Evolutionary conservation across 1,140 invertebrate genomes (phyloP).

Genomic region (Pteromalus puparum): DNA sequence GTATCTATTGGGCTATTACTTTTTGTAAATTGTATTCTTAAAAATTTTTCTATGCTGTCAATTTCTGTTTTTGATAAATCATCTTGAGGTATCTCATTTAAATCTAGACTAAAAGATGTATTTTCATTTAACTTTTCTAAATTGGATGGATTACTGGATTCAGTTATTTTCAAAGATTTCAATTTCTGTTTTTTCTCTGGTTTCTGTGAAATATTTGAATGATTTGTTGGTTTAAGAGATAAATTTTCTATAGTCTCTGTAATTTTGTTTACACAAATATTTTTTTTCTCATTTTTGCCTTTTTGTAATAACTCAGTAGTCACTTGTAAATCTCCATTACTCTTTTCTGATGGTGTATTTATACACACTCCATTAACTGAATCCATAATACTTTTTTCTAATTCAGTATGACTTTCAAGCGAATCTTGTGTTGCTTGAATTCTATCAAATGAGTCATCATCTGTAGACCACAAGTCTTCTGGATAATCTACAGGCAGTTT

Average conservation of each 20-base stretch:
- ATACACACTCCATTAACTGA: slow-evolving; percentile 48
- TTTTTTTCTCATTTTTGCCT: slow-evolving; percentile 26
- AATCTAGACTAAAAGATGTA: slow-evolving; percentile 55
- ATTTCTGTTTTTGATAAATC: slow-evolving; percentile 43
- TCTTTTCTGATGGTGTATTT: not conserved
- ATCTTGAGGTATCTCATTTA: slow-evolving; percentile 52
- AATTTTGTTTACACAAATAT: slow-evolving; percentile 7
- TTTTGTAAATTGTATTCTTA: slow-evolving; percentile 45
- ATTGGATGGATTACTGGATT: slow-evolving; percentile 44
- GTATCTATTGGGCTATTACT: not conserved
- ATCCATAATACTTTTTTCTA: slow-evolving; percentile 42
- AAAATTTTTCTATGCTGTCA: slow-evolving; percentile 45
- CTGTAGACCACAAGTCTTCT: slow-evolving; percentile 68
- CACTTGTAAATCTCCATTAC: not conserved
- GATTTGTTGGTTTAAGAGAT: not conserved
- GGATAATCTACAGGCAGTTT: slow-evolving; percentile 71
- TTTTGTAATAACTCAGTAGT: not conserved
- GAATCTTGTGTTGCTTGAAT: slow-evolving; percentile 28
- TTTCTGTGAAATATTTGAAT: slow-evolving; percentile 1
- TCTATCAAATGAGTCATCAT: slow-evolving; percentile 64
- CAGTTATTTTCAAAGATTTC: slow-evolving; percentile 52
- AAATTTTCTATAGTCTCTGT: not conserved
- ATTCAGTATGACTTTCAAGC: not conserved
- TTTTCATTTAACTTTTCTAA: slow-evolving; percentile 60
- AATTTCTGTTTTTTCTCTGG: slow-evolving; percentile 28